These are phyloP conservation scores for Dastarcus helophoroides DNA, from an alignment of 2,888 invertebrate species.

Conservation along the genomic window DNA sequence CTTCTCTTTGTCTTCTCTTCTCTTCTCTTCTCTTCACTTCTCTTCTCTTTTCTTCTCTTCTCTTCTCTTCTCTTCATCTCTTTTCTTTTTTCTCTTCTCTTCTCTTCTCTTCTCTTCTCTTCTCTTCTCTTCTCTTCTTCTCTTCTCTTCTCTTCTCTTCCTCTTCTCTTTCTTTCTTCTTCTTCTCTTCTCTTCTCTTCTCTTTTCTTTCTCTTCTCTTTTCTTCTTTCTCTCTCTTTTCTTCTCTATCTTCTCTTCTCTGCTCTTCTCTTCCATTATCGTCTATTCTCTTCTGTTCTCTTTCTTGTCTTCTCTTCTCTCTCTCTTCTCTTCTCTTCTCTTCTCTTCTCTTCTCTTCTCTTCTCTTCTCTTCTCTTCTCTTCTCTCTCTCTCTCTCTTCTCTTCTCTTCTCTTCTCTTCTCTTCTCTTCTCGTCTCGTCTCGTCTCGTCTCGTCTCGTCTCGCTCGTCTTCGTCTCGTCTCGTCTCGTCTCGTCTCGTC, in stretches of 20 bases:
- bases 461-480: not conserved
- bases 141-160: no score
- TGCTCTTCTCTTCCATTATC: no score
- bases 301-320: conserved; percentile 9
- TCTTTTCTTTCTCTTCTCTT: conserved; percentile 3
- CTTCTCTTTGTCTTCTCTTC: no score
- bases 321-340: conserved; percentile 23
- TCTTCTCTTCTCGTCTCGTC: conserved; percentile 2
- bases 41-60: no score
- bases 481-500: no score
- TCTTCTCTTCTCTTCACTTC: no score
- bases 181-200: conserved; percentile 10
- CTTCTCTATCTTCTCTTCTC: no score
- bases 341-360: conserved; percentile 25
- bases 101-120: no score
- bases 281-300: conserved; percentile 8
- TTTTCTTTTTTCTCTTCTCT: no score
- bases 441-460: conserved; percentile 3
- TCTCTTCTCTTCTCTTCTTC: no score
- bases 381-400: not conserved
- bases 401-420: not conserved
- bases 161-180: no score
- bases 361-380: conserved; percentile 25
- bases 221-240: conserved; percentile 4
- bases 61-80: no score